phyloP scores from a whole-genome alignment of 2,797 vertebrate genomes.

The Acestrorhynchus altus region DNA sequence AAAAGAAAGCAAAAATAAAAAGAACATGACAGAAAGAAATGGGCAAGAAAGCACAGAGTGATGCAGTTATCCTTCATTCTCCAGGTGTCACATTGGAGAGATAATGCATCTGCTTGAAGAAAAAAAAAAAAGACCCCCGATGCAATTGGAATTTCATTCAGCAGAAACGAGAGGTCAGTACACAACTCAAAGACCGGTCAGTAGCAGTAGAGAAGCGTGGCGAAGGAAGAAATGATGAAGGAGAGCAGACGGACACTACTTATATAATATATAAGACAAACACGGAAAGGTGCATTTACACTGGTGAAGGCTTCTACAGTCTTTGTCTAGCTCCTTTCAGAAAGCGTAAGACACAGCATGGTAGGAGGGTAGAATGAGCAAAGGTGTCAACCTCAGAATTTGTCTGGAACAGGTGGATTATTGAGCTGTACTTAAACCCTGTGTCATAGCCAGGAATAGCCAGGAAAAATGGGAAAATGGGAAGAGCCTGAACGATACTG shows the following conservation, averaged over 20 bases:
- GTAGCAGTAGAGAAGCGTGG: slow-evolving; percentile 28
- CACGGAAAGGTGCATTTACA: slow-evolving; percentile 43
- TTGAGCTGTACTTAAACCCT: slow-evolving; percentile 6
- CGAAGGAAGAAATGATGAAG: slow-evolving; percentile 24
- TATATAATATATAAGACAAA: slow-evolving; percentile 1
- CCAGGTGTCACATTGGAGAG: slow-evolving; percentile 45
- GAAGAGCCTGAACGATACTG: not conserved
- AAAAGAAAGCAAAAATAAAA: slow-evolving; percentile 38
- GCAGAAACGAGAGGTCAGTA: slow-evolving; percentile 13
- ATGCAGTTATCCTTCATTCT: slow-evolving; percentile 56
- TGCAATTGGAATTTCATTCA: slow-evolving; percentile 4
- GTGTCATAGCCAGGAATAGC: not conserved
- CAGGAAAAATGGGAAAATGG: too few species aligned
- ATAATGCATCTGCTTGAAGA: slow-evolving; percentile 56
- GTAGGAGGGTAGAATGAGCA: not conserved
- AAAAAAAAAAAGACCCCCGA: not conserved
- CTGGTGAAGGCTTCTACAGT: slow-evolving; percentile 6
- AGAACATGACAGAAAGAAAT: slow-evolving; percentile 31
- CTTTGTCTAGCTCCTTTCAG: not conserved
- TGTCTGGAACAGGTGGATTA: not conserved
- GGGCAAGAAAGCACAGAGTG: slow-evolving; percentile 20
- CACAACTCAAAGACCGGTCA: slow-evolving; percentile 24
- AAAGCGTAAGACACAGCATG: not conserved
- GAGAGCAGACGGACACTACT: not conserved
- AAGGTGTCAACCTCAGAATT: slow-evolving; percentile 17